Conservation (phyloP, 1,140 invertebrate species). For the Cydia fagiglandana region DNA sequence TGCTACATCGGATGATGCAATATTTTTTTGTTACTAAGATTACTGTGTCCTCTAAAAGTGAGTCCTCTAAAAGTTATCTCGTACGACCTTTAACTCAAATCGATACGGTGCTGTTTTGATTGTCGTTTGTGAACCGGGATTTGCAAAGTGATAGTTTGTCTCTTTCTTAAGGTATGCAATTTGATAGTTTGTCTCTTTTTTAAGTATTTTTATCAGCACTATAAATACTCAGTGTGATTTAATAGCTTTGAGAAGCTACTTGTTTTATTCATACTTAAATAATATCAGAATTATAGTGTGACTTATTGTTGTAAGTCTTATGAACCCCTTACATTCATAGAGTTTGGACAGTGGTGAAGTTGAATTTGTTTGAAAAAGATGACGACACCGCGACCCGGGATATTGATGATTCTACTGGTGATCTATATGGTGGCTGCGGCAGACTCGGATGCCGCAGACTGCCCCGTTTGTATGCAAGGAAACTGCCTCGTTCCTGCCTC, state of each 20-base stretch:
- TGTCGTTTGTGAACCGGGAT: neutral
- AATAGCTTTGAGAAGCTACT: neutral
- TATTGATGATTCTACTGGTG: neutral
- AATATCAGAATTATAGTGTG: neutral
- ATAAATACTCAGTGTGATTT: neutral
- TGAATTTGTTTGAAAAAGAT: too few relatives aligned
- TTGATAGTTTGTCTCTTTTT: too few relatives aligned
- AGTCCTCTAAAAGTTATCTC: neutral
- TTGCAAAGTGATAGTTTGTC: neutral
- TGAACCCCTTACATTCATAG: too few relatives aligned
- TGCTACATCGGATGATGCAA: too few relatives aligned
- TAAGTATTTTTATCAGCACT: neutral
- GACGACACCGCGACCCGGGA: too few relatives aligned
- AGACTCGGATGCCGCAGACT: neutral
- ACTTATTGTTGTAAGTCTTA: neutral
- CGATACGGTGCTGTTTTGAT: neutral
- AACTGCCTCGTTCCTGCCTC: neutral
- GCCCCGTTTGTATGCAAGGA: neutral
- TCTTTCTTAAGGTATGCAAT: neutral
- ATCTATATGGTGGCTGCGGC: neutral
- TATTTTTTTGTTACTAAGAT: neutral
- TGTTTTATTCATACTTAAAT: neutral
- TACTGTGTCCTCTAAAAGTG: neutral
- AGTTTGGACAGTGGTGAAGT: neutral
- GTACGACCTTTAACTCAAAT: neutral